Percentiles rank a stretch among this genome's conserved stretches.
Evolutionary conservation across 2,113 vertebrate species (phyloP).

Genomic region (Pyrgilauda ruficollis): DNA sequence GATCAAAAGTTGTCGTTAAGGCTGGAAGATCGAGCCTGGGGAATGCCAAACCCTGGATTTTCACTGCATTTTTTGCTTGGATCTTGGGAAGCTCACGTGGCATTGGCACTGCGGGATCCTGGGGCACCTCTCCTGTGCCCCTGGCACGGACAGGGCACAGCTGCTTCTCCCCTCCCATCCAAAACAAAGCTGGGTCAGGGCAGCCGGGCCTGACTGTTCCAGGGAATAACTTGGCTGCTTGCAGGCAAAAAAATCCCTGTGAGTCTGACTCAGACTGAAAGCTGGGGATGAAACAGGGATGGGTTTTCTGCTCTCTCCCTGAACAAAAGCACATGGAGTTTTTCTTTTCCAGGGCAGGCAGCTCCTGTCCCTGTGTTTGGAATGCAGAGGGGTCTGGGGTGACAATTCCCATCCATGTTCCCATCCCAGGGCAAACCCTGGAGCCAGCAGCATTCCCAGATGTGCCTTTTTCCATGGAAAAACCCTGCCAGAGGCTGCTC

Average conservation of each 20-base stretch:
- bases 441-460: background rate
- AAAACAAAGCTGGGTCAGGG: background rate
- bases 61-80: background rate
- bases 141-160: background rate
- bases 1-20: too few species aligned
- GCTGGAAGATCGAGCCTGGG: background rate
- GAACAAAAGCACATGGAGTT: fast-evolving
- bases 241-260: background rate
- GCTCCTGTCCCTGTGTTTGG: background rate
- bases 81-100: background rate
- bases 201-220: background rate
- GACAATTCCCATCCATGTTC: background rate
- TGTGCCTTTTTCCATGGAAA: background rate
- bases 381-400: background rate
- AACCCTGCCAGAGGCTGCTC: background rate
- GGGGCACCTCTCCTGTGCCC: background rate
- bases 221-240: background rate
- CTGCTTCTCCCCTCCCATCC: background rate
- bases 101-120: background rate
- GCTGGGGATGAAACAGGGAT: background rate
- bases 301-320: background rate
- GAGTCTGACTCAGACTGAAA: fast-evolving
- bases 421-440: background rate
- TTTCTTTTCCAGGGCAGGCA: background rate
- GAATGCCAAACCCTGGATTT: background rate